Evolutionary conservation across 2,888 invertebrate genomes (phyloP), one percentile per base, ranked within the genome.

Genomic region (Tipula lateralis): DNA sequence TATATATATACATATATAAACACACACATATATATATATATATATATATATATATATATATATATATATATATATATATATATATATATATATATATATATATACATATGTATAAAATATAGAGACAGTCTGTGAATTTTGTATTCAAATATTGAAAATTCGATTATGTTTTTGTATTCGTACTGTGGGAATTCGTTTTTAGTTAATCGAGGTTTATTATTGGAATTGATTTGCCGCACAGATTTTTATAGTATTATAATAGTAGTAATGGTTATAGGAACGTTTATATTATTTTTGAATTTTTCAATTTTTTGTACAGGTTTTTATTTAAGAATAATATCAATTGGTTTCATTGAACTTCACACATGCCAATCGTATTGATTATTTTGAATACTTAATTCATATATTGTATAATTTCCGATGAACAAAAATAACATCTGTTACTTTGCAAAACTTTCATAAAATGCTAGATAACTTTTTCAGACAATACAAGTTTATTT

Each of bases 71-170:
- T 66, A 66, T 66, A 66, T 66, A 66, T 66, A 66, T 66, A 66
- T 66, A 66, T 16, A 66, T 66, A 66, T 66, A 66, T 66, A 66
- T 66, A 66, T 66, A 66, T 66, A 66, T 66, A 66, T 66, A 66
- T 66, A 39, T n/a, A n/a, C n/a, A n/a, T n/a, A n/a, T n/a, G n/a
- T n/a, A n/a, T n/a, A n/a, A n/a, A n/a, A 19, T 66, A 66, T 1
- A 66, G 24, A 66, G 24, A 66, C 66, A 66, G 66, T 24, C 66
- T 66, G 24, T 19, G 24, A 9, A 24, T 66, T 66, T 66, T 66
- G n/a, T 66, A 66, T 66, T 66, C 24, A 66, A 66, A 66, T 66
- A 66, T 66, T 66, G 24, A 66, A 66, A 66, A 66, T 24, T 66
- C 66, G 66, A 66, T 66, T 66, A 66, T 66, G 9, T 66, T 66